Evolutionary conservation across 2,797 vertebrate species (phyloP).

Genomic region (Ficedula albicollis): DNA sequence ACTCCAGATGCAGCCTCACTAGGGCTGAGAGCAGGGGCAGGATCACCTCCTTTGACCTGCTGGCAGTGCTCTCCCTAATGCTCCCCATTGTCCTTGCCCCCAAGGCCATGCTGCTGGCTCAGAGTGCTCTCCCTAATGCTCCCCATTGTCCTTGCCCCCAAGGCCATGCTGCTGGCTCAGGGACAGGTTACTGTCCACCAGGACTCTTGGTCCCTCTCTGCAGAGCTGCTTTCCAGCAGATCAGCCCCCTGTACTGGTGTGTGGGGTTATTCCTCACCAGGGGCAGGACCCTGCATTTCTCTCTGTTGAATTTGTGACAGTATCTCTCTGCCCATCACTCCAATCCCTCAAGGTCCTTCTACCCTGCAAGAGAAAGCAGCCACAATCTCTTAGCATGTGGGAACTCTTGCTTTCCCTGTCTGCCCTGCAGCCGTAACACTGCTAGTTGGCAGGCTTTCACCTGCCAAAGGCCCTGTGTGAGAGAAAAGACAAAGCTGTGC

Average conservation of each 20-base stretch:
- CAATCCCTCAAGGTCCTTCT: rapidly evolving
- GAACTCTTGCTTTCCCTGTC: background rate
- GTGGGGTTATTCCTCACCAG: background rate
- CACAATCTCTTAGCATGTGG: rapidly evolving
- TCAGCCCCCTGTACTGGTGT: background rate
- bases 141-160: background rate
- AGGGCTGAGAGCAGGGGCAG: background rate
- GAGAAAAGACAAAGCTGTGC: background rate
- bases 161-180: background rate
- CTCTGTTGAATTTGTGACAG: background rate
- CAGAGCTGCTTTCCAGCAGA: background rate
- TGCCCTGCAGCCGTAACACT: background rate
- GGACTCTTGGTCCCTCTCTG: background rate
- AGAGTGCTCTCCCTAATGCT: background rate
- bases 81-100: background rate
- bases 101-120: background rate
- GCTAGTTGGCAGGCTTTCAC: background rate
- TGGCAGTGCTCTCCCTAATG: background rate
- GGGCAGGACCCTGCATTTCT: background rate
- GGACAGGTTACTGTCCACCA: background rate
- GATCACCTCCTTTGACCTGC: background rate
- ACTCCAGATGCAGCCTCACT: background rate
- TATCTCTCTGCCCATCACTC: background rate
- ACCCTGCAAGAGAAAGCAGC: background rate
- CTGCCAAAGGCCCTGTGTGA: background rate